These are phyloP conservation scores for Nomada fucata DNA, from an alignment of 2,888 invertebrate species.

Conservation along the genomic window DNA sequence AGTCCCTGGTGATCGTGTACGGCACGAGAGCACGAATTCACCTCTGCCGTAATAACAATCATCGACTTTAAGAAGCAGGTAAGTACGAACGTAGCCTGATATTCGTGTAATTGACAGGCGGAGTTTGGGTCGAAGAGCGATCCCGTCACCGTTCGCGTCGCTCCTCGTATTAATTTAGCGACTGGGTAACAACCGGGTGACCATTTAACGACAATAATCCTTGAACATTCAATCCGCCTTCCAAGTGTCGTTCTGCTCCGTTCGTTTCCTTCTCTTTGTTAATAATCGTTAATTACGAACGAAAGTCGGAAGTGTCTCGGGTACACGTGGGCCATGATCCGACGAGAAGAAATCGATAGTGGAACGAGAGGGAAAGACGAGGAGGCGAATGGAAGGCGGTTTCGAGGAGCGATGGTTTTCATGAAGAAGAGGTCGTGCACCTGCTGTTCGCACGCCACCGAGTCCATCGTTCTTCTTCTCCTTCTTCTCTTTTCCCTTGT, in stretches of 20 bases:
- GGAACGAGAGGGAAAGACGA: conserved; percentile 37
- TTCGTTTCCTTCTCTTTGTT: not conserved
- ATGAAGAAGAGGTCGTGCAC: conserved; percentile 81
- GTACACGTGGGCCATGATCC: not conserved
- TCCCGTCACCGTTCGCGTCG: conserved; percentile 1
- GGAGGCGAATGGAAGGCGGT: conserved; percentile 34
- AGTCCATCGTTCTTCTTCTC: conserved; percentile 42
- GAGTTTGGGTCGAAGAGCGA: not conserved
- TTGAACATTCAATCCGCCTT: conserved; percentile 43
- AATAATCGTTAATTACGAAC: conserved; percentile 69
- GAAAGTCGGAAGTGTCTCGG: conserved; percentile 75
- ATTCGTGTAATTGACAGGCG: conserved; percentile 52
- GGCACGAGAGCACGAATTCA: conserved; percentile 35
- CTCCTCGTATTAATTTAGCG: not conserved
- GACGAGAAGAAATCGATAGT: conserved; percentile 39
- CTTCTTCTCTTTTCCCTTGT: conserved; percentile 44
- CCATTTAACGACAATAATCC: conserved; percentile 54
- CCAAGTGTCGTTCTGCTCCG: conserved; percentile 48
- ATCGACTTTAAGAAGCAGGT: conserved; percentile 28
- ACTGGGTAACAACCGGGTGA: not conserved
- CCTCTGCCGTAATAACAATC: conserved; percentile 45
- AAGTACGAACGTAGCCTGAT: conserved; percentile 23
- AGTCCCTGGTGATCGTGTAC: conserved; percentile 25
- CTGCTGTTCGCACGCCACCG: conserved; percentile 80
- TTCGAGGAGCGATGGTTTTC: conserved; percentile 64